Evolutionary conservation across 2,113 vertebrate species (phyloP).

Genomic region (Chloropsis cyanopogon): DNA sequence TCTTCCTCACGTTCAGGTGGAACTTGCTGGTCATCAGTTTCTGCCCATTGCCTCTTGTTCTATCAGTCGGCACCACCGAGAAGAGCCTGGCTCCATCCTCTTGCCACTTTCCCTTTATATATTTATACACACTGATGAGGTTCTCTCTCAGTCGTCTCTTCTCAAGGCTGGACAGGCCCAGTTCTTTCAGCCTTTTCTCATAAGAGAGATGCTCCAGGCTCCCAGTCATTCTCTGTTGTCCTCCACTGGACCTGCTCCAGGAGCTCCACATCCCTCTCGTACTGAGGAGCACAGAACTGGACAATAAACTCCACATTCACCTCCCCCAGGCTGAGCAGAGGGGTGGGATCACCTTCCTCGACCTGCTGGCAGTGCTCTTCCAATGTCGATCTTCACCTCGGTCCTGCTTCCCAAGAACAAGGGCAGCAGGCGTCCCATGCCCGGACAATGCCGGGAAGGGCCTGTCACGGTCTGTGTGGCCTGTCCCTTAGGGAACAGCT

Average conservation of each 20-base stretch:
- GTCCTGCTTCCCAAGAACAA: neutral
- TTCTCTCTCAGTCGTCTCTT: accelerated
- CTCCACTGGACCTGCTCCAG: neutral
- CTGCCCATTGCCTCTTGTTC: neutral
- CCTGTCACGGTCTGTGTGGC: accelerated
- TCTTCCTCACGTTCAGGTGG: neutral
- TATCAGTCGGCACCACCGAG: accelerated
- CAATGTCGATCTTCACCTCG: neutral
- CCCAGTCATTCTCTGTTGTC: neutral
- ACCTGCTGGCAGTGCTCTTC: neutral
- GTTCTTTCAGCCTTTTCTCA: neutral
- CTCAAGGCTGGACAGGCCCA: neutral
- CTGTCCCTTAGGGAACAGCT: accelerated
- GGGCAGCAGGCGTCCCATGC: accelerated
- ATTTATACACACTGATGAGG: neutral
- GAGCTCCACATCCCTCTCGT: accelerated
- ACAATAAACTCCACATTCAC: neutral
- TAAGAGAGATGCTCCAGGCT: neutral
- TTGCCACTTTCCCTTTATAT: neutral
- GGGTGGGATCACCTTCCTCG: too few species aligned
- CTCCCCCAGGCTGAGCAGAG: neutral
- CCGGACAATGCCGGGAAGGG: neutral
- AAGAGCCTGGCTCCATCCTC: neutral
- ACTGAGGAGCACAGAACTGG: neutral
- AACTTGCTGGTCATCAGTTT: neutral